Evolutionary conservation across 2,888 invertebrate genomes (phyloP).

Genomic region (Toxonevra muliebris): DNA sequence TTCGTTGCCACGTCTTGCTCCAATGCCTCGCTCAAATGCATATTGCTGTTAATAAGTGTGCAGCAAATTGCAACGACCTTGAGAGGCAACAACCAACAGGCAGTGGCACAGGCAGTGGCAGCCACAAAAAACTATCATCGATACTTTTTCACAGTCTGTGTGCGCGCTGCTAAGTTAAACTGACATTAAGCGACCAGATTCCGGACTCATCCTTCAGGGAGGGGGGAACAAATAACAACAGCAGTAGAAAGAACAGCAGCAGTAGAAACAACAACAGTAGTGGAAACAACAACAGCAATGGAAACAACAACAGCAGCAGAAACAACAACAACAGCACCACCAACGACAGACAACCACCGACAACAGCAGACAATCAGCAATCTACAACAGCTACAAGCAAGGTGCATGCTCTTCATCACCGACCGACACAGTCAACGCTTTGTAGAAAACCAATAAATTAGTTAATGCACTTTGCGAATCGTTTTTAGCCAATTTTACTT

Average conservation of each 20-base stretch:
- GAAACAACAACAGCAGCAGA: no score
- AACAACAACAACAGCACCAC: not conserved
- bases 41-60: constrained; percentile 18
- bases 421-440: constrained; percentile 9
- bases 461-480: constrained; percentile 44
- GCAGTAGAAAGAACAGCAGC: not conserved
- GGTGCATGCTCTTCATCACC: constrained; percentile 14
- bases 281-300: not conserved
- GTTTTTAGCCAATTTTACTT: constrained; percentile 37
- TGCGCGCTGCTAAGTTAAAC: constrained; percentile 7
- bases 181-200: no score
- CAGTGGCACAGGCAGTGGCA: not conserved
- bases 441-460: constrained; percentile 49
- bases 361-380: not conserved
- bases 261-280: not conserved
- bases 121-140: constrained; percentile 3
- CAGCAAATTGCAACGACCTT: constrained; percentile 30
- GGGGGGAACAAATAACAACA: no score
- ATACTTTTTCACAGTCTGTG: not conserved
- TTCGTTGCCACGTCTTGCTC: not conserved
- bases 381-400: constrained; percentile 1
- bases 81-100: constrained; percentile 4
- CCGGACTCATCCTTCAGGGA: no score
- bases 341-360: not conserved
- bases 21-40: not conserved